Evolutionary conservation across 2,888 invertebrate genomes (phyloP).

Genomic region (Ecliptopera silaceata): DNA sequence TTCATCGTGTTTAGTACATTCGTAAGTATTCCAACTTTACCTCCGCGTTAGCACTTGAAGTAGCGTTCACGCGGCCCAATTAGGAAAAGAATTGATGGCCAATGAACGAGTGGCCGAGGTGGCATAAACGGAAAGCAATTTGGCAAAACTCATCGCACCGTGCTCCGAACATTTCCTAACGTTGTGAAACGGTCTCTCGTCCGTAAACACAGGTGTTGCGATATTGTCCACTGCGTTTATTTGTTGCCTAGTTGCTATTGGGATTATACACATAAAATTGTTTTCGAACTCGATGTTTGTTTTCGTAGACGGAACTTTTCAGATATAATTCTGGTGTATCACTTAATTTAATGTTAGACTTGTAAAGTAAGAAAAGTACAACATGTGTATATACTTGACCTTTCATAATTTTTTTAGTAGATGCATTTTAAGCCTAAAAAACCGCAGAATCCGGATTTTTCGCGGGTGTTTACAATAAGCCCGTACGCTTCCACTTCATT

Average conservation of each 20-base stretch:
- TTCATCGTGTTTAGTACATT: too few relatives aligned
- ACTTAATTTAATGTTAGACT: too few relatives aligned
- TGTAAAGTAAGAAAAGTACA: too few relatives aligned
- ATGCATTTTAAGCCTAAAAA: neutral
- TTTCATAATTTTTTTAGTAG: too few relatives aligned
- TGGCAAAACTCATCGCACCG: conserved; percentile 10
- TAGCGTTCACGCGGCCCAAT: conserved; percentile 61
- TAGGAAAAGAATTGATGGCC: conserved; percentile 65
- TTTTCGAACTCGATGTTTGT: neutral
- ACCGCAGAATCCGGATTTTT: neutral
- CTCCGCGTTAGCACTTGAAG: conserved; percentile 38
- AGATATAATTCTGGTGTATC: too few relatives aligned
- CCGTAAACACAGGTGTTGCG: neutral
- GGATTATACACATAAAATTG: neutral
- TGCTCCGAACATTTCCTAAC: neutral
- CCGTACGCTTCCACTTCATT: neutral
- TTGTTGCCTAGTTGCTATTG: neutral
- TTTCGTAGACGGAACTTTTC: too few relatives aligned
- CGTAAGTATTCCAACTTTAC: neutral
- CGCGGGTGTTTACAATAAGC: too few relatives aligned
- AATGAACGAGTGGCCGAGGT: conserved; percentile 48
- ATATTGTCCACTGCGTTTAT: neutral
- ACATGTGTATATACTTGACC: too few relatives aligned
- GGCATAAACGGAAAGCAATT: conserved; percentile 31
- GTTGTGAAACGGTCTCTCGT: neutral